phyloP scores from a whole-genome alignment of 2,888 invertebrate species.

The Nomada hirtipes region DNA sequence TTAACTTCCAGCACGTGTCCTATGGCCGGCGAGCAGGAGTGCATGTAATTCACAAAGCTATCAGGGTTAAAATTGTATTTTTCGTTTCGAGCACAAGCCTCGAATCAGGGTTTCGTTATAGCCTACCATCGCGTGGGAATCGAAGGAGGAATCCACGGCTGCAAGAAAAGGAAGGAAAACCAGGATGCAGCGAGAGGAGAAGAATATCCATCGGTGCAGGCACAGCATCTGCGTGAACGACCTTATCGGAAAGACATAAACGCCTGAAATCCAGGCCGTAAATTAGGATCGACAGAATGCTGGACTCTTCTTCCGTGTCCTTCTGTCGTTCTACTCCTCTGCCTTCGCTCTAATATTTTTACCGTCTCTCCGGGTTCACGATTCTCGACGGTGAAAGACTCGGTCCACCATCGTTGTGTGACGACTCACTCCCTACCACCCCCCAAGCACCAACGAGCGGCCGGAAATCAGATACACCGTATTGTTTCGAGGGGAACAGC shows the following conservation, averaged over 20 bases:
- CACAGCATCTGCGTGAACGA: slow-evolving; percentile 75
- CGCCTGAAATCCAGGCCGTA: slow-evolving; percentile 82
- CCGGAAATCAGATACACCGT: slow-evolving; percentile 57
- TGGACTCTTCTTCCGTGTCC: slow-evolving; percentile 68
- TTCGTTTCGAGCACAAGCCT: neutral
- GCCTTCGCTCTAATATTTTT: slow-evolving; percentile 35
- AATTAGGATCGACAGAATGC: slow-evolving; percentile 84
- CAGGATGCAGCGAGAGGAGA: slow-evolving; percentile 23
- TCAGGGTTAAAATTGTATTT: neutral
- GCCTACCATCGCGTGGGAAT: slow-evolving; percentile 48
- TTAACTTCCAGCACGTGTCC: too few species aligned
- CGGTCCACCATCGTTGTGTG: slow-evolving; percentile 33
- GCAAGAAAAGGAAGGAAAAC: slow-evolving; percentile 26
- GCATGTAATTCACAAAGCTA: neutral
- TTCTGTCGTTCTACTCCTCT: slow-evolving; percentile 13
- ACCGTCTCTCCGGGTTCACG: slow-evolving; percentile 28
- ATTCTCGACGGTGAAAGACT: slow-evolving; percentile 22
- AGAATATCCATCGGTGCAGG: slow-evolving; percentile 69
- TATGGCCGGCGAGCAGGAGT: too few species aligned
- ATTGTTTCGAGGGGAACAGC: slow-evolving; percentile 40
- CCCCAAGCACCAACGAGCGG: neutral
- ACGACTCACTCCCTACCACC: slow-evolving; percentile 32
- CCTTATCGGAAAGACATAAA: slow-evolving; percentile 84
- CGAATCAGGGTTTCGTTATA: slow-evolving; percentile 49
- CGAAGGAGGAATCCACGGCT: slow-evolving; percentile 20